Percentiles rank a stretch among this genome's conserved stretches.
phyloP scores from a whole-genome alignment of 2,888 invertebrate species.

The Stramonita haemastoma region DNA sequence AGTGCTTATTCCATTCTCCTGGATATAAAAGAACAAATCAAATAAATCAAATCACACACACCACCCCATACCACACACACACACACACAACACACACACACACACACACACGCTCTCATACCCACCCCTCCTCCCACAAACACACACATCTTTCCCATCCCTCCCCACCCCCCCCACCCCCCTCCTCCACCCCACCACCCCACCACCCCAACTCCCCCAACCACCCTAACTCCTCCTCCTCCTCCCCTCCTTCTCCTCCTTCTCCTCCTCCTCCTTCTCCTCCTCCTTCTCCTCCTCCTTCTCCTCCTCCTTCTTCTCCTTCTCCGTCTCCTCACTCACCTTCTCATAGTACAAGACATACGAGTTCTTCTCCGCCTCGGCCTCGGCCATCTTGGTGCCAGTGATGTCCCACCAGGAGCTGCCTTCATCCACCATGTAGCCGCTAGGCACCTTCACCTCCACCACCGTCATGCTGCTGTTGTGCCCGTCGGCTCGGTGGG shows the following conservation, averaged over 20 bases:
- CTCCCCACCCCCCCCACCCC: no score
- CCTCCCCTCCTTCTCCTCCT: no score
- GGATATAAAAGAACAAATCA: no score
- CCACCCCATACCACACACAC: background rate
- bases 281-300: background rate
- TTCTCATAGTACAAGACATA: conserved; percentile 32
- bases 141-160: no score
- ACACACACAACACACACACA: no score
- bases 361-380: background rate
- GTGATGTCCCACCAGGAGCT: background rate
- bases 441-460: conserved; percentile 33
- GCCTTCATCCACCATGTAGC: background rate
- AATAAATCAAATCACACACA: background rate
- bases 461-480: conserved; percentile 34
- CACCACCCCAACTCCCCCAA: no score
- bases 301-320: no score
- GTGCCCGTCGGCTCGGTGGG: conserved; percentile 18
- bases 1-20: no score
- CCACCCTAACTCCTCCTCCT: no score
- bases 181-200: no score
- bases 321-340: conserved; percentile 6
- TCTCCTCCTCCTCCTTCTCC: background rate
- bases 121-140: no score
- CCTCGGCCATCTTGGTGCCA: background rate
- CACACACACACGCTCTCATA: no score